Evolutionary conservation across 2,888 invertebrate species (phyloP).

Genomic region (Phragmatobia fuliginosa): DNA sequence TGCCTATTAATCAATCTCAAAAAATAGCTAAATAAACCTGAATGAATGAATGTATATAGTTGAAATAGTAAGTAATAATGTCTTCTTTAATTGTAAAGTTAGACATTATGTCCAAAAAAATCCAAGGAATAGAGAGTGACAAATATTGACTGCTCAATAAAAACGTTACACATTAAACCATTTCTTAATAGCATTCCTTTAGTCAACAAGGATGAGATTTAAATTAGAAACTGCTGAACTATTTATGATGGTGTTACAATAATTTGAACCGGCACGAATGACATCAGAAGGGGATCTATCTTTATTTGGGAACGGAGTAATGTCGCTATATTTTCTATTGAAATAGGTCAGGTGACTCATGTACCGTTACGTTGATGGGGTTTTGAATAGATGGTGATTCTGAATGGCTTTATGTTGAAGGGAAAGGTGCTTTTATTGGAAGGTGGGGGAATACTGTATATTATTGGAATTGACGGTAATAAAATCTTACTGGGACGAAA

Average conservation of each 20-base stretch:
- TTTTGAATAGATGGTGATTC: conserved; percentile 12
- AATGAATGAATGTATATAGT: no score
- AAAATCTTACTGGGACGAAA: not conserved
- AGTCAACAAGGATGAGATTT: not conserved
- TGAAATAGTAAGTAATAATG: no score
- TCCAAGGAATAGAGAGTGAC: not conserved
- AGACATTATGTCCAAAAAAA: not conserved
- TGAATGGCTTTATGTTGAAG: not conserved
- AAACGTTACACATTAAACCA: not conserved
- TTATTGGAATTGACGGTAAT: not conserved
- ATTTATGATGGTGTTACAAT: conserved; percentile 29
- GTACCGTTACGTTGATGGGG: conserved; percentile 32
- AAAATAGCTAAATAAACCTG: not conserved
- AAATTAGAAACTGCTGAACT: conserved; percentile 18
- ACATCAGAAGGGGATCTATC: conserved; percentile 36
- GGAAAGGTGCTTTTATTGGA: conserved; percentile 1
- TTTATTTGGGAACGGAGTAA: conserved; percentile 33
- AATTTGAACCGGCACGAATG: conserved; percentile 22
- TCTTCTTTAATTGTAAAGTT: not conserved
- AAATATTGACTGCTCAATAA: not conserved
- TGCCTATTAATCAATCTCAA: not conserved
- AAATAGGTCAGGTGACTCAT: conserved; percentile 49
- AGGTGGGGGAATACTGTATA: not conserved
- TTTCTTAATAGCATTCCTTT: not conserved
- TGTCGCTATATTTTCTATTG: conserved; percentile 38